Evolutionary conservation across 2,797 vertebrate genomes (phyloP), one percentile per base, ranked within the genome.

Genomic region (Chromis chromis): DNA sequence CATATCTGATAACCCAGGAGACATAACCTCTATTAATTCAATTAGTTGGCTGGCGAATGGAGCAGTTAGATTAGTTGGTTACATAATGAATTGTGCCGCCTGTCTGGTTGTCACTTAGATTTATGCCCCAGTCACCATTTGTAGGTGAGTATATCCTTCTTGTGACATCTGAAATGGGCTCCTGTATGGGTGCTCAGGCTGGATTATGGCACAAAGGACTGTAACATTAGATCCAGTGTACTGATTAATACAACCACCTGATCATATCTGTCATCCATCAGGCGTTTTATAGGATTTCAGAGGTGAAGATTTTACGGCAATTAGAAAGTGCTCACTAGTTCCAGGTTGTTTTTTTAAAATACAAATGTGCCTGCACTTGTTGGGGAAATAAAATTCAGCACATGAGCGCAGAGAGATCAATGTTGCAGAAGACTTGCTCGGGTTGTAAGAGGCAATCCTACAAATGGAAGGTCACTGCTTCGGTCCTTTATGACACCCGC

Each of bases 381-480:
- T 10, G 46, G 10, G 19, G 3, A 21, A 6, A n/a, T n/a, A 72
- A 58, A 71, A 78, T 77, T 78, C 56, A n/a, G 56, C 39, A 54
- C 46, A 48, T 21, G 46, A 21, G 46, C 3, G 19, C 54, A 16
- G 42, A 66, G 59, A 70, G 61, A 79, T 69, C 61, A 72, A 50
- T 79, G 84, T 62, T 79, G 48, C 70, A 79, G 74, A 70, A 63
- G 78, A 78, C 42, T 50, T 61, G 56, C 61, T 79, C 40, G 6
- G 48, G 40, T 24, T 76, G 73, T 60, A 58, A 70, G 71, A 84
- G 49, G 59, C 81, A 78, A 81, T 83, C 55, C 62, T 62, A 70
- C 67, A 83, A 86, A 87, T 87, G 78, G 83, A 89, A 85, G 86
- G 81, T 88, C 83, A 75, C 68, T 31, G 76, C 76, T 73, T 58